Conservation (phyloP, 2,797 vertebrate genomes). For the Catamblyrhynchus diadema region DNA sequence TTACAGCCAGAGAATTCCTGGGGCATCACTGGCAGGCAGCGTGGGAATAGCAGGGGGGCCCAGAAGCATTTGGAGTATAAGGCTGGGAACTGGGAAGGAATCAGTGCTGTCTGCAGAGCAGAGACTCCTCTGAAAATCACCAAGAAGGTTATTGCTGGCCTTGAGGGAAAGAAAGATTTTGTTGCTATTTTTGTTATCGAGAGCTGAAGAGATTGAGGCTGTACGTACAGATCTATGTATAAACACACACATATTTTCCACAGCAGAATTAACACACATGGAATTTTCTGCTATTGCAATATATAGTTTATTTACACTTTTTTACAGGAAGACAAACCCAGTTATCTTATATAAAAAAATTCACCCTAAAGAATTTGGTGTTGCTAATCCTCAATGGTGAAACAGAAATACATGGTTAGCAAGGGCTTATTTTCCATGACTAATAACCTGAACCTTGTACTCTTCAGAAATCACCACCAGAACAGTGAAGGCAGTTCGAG, state of each 20-base stretch:
- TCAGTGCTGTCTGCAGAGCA: not conserved
- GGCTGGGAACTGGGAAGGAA: not conserved
- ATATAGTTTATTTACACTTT: not conserved
- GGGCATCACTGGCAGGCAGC: rapidly evolving
- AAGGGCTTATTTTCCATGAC: not conserved
- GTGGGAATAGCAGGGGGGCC: not conserved
- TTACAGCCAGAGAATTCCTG: not conserved
- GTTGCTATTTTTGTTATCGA: constrained; percentile 1
- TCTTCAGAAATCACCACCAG: not conserved
- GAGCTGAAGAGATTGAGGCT: constrained; percentile 12
- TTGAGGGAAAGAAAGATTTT: constrained; percentile 13
- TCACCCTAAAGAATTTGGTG: not conserved
- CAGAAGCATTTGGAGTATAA: not conserved
- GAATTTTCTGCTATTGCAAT: not conserved
- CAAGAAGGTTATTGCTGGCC: not conserved
- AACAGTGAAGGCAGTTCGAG: not conserved
- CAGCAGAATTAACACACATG: not conserved
- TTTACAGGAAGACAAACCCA: not conserved
- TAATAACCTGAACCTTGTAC: not conserved
- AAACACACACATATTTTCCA: not conserved
- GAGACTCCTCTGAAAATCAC: not conserved
- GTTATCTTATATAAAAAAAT: not conserved
- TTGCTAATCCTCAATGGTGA: not conserved
- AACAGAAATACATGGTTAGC: not conserved
- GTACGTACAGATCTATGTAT: not conserved